These are phyloP conservation scores for Aratinga solstitialis DNA, from an alignment of 2,797 vertebrate species.

Conservation along the genomic window DNA sequence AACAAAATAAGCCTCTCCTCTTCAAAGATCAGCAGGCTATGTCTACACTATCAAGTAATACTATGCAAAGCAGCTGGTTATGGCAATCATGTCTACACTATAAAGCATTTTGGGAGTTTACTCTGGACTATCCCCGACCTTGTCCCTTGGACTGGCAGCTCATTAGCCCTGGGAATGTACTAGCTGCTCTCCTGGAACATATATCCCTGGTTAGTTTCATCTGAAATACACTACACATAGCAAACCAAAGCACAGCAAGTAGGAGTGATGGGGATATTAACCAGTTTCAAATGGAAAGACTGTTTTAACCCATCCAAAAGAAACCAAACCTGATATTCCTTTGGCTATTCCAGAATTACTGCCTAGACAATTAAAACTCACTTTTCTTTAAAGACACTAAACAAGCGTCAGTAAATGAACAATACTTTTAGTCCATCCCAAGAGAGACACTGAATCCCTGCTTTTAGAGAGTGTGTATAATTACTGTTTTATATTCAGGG, in stretches of 20 bases:
- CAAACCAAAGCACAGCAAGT: not conserved
- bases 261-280: not conserved
- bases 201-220: not conserved
- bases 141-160: not conserved
- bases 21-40: not conserved
- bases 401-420: not conserved
- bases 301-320: not conserved
- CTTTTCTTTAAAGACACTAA: not conserved
- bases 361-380: accelerated
- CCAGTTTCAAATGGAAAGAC: not conserved
- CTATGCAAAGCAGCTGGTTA: not conserved
- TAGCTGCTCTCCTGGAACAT: not conserved
- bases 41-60: not conserved
- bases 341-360: not conserved
- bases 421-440: not conserved
- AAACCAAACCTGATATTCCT: not conserved
- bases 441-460: not conserved
- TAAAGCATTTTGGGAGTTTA: not conserved
- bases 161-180: conserved; percentile 2
- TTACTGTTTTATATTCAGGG: not conserved
- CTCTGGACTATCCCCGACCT: not conserved
- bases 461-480: not conserved
- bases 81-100: not conserved
- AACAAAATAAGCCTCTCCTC: not conserved
- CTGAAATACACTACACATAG: not conserved